A percentile compares a stretch with the other conserved stretches of the same genome.
phyloP scores from a whole-genome alignment of 1,140 invertebrate genomes.

The Heliothis subflexa region DNA sequence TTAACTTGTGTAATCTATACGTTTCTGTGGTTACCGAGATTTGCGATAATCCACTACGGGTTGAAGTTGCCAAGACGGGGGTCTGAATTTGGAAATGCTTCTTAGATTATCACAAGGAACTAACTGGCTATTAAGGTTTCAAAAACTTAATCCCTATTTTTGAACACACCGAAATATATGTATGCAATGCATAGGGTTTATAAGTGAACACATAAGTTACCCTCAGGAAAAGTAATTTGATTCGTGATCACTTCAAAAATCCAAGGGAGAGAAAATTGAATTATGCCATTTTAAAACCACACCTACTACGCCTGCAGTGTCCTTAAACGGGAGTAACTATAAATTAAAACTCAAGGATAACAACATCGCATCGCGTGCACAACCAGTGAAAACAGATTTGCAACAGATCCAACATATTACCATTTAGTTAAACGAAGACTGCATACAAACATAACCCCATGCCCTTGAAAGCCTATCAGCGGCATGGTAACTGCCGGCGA shows the following conservation, averaged over 20 bases:
- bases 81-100: not conserved
- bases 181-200: not conserved
- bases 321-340: too few relatives aligned
- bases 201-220: not conserved
- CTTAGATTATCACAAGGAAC: not conserved
- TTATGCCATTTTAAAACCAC: too few relatives aligned
- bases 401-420: not conserved
- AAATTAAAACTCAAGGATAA: too few relatives aligned
- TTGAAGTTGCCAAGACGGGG: not conserved
- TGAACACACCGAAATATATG: too few relatives aligned
- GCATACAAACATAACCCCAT: conserved; percentile 31
- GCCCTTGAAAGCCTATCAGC: conserved; percentile 43
- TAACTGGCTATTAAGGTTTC: too few relatives aligned
- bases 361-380: too few relatives aligned
- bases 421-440: conserved; percentile 8
- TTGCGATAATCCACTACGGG: conserved; percentile 2
- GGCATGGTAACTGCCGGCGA: conserved; percentile 29
- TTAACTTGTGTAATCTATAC: not conserved
- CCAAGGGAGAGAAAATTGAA: too few relatives aligned
- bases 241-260: too few relatives aligned
- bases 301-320: too few relatives aligned
- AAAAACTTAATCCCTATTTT: too few relatives aligned
- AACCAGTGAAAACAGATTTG: not conserved
- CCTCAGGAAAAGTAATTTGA: too few relatives aligned
- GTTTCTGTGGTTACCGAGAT: not conserved